Base-by-base conservation (phyloP, 2,888 invertebrate species). In the Cataglyphis livida region DNA sequence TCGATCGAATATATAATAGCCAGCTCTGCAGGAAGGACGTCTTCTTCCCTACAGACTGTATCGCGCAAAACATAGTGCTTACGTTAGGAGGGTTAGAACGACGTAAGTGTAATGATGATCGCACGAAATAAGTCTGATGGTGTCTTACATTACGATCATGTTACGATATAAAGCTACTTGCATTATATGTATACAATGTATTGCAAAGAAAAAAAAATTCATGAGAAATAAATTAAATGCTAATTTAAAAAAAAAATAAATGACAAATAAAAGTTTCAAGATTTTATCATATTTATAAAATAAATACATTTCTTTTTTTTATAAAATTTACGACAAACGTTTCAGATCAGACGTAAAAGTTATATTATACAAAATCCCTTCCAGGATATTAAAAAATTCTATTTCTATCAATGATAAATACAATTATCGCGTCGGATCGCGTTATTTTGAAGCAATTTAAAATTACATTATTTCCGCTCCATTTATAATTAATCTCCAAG, bases 1-100 rank as follows among this genome's bases (percentile, higher is more conserved):
- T 88, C 88, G 88, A 88, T 85, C 68, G 84, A 66, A 76, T 75
- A 79, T 73, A 84, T 89, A 88, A 88, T 85, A 79, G 85, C 78
- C 54, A n/a, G 59, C 75, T 78, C 68, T 75, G 64, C 74, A 61
- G 75, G 81, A 84, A 83, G 76, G 83, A 74, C 79, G 84, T 51
- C 61, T 81, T 82, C 87, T 81, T 81, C 81, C 84, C 81, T 44
- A 61, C 70, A 78, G 81, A 84, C 85, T 75, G 75, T 78, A 48
- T 66, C 79, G 82, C 82, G 62, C 82, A 84, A 89, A 83, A 81
- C 59, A 76, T 32, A 79, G 62, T 73, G 51, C 54, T 78, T 59
- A 48, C 59, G 74, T 18, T 71, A 41, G 54, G 66, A 73, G 74
- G 87, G 81, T 78, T 74, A 70, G 57, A 64, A 32, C 32, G 85